Conservation (phyloP, 1,140 invertebrate species). For the Andricus grossulariae region DNA sequence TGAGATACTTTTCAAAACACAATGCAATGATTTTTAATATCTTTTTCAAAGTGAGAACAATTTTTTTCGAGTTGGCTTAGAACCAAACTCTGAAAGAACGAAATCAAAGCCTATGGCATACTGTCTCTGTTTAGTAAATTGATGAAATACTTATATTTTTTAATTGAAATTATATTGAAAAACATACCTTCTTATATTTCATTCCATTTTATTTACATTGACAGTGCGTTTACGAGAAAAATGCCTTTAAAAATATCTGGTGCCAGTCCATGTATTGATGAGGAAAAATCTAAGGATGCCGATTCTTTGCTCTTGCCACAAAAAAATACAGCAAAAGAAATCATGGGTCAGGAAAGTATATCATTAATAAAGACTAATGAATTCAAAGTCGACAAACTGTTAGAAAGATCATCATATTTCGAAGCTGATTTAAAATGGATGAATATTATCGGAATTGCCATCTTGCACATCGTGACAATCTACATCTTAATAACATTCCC, state of each 20-base stretch:
- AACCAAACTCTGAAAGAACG: too few species aligned
- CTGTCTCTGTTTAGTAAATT: too few species aligned
- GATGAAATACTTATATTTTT: too few species aligned
- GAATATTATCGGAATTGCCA: conserved; percentile 36
- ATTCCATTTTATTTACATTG: too few species aligned
- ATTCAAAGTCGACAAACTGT: neutral
- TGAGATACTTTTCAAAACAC: too few species aligned
- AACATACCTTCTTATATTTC: too few species aligned
- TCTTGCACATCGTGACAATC: conserved; percentile 30
- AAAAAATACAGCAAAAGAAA: conserved; percentile 35
- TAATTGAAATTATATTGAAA: too few species aligned
- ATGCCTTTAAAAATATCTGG: conserved; percentile 45
- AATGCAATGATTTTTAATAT: too few species aligned
- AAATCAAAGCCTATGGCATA: too few species aligned
- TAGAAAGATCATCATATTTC: conserved; percentile 28
- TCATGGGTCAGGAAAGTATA: neutral
- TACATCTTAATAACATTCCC: conserved; percentile 40
- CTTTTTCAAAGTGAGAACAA: too few species aligned
- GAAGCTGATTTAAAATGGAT: conserved; percentile 45
- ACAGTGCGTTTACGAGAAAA: neutral
- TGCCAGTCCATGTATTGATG: conserved; percentile 21
- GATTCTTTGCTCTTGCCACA: conserved; percentile 22
- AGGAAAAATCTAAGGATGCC: conserved; percentile 22
- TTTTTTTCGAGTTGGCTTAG: too few species aligned
- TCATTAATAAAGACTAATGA: neutral